Conservation (phyloP, 2,113 vertebrate species). For the Monopterus albus region DNA sequence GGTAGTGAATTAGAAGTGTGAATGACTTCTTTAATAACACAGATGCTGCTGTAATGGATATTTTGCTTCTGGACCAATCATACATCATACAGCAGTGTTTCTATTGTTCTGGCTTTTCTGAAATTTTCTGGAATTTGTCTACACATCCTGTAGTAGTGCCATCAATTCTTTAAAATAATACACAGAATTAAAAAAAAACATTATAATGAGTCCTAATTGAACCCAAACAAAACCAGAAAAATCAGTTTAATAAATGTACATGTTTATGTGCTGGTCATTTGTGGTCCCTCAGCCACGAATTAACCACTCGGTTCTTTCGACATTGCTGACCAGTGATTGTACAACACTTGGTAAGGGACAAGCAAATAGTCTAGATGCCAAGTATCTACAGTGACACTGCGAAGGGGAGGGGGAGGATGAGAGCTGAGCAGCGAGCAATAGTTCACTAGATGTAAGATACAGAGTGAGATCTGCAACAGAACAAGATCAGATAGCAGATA, state of each 20-base stretch:
- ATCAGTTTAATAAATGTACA: too few species aligned
- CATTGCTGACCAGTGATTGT: slow-evolving; percentile 38
- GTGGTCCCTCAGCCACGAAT: not conserved
- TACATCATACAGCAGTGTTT: not conserved
- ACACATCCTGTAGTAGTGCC: not conserved
- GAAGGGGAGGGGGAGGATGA: slow-evolving; percentile 72
- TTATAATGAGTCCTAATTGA: too few species aligned
- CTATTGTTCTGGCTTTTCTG: not conserved
- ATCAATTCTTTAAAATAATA: not conserved
- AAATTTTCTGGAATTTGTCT: too few species aligned
- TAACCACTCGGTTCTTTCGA: slow-evolving; percentile 14
- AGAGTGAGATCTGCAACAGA: slow-evolving; percentile 77
- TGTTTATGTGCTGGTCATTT: too few species aligned
- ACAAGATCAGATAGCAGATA: slow-evolving; percentile 74
- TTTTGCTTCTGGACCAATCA: not conserved
- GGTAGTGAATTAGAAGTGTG: not conserved
- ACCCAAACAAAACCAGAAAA: too few species aligned
- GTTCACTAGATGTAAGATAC: slow-evolving; percentile 76
- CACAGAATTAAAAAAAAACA: too few species aligned
- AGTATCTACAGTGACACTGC: slow-evolving; percentile 77
- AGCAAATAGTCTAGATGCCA: slow-evolving; percentile 74
- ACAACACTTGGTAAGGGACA: slow-evolving; percentile 61
- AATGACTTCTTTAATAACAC: not conserved
- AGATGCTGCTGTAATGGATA: not conserved
- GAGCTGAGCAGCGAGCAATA: slow-evolving; percentile 73